phyloP scores from a whole-genome alignment of 2,888 invertebrate genomes.

The Cyrtodaria siliqua region DNA sequence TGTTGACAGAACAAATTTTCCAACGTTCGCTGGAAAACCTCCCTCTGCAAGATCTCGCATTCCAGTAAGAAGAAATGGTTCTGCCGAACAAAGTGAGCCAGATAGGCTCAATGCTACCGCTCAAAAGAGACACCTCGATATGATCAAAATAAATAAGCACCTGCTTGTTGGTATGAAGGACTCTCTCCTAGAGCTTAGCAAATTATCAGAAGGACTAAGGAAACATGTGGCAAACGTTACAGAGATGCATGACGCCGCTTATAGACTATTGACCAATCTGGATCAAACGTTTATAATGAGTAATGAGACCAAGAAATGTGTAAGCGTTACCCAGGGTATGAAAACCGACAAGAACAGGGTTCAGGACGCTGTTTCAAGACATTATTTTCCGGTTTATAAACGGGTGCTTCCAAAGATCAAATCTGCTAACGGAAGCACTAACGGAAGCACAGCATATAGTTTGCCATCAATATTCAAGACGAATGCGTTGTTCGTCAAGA shows the following conservation, averaged over 20 bases:
- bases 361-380: too few relatives aligned
- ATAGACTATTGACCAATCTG: not conserved
- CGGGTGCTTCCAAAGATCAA: slow-evolving; percentile 7
- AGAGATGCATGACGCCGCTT: not conserved
- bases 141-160: too few relatives aligned
- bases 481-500: not conserved
- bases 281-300: not conserved
- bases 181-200: slow-evolving; percentile 4
- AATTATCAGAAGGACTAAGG: slow-evolving; percentile 10
- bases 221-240: slow-evolving; percentile 1
- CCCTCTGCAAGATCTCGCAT: too few relatives aligned
- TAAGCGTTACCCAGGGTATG: too few relatives aligned
- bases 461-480: slow-evolving; percentile 6
- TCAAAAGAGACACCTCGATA: too few relatives aligned
- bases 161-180: slow-evolving; percentile 10
- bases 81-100: too few relatives aligned
- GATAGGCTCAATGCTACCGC: too few relatives aligned
- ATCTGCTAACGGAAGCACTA: not conserved
- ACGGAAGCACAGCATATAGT: slow-evolving; percentile 10
- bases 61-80: too few relatives aligned
- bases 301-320: too few relatives aligned
- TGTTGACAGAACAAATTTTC: too few relatives aligned
- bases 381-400: not conserved
- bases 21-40: too few relatives aligned
- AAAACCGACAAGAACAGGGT: too few relatives aligned